Evolutionary conservation across 2,797 vertebrate species (phyloP).

Genomic region (Siniperca obscura): DNA sequence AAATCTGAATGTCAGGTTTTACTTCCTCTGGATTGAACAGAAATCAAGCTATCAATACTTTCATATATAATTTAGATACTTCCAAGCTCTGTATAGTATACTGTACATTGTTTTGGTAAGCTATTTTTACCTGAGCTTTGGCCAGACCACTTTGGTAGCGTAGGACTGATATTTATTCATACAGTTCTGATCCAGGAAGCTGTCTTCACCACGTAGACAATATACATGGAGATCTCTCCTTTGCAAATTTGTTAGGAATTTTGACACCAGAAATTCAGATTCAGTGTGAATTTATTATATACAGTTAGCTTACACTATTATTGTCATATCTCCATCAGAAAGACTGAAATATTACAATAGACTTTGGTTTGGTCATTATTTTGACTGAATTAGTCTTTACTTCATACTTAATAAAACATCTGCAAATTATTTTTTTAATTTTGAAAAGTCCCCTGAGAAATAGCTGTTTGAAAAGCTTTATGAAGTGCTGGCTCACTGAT

Average conservation of each 20-base stretch:
- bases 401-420: slow-evolving; percentile 2
- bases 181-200: neutral
- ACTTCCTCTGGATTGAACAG: neutral
- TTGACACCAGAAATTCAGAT: neutral
- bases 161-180: slow-evolving; percentile 1
- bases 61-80: neutral
- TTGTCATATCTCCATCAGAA: neutral
- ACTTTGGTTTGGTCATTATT: neutral
- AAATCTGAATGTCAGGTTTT: neutral
- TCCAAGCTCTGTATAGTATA: neutral
- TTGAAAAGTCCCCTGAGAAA: slow-evolving; percentile 2
- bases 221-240: neutral
- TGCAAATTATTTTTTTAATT: slow-evolving; percentile 3
- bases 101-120: neutral
- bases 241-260: neutral
- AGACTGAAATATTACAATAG: neutral
- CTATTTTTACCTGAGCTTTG: neutral
- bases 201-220: neutral
- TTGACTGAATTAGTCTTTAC: slow-evolving; percentile 5
- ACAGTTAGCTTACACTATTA: neutral
- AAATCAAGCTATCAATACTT: neutral
- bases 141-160: neutral
- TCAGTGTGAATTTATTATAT: neutral
- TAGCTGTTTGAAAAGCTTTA: neutral
- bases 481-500: neutral